Evolutionary conservation across 2,888 invertebrate species (phyloP).

Genomic region (Tetheella fluctuosa): DNA sequence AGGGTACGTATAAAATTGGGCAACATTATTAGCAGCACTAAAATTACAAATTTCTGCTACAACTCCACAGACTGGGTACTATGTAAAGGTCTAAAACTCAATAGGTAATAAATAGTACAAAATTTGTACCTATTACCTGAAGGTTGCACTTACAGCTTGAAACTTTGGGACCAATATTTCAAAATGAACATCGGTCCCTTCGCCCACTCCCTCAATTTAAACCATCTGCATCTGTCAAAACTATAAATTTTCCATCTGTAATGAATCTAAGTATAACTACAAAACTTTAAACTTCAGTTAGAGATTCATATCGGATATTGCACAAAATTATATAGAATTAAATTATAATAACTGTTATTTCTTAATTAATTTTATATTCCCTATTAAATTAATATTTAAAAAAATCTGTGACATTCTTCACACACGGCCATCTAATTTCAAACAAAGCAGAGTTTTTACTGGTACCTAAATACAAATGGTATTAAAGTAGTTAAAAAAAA

Average conservation of each 20-base stretch:
- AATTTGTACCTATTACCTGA: too few species aligned
- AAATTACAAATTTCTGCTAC: not conserved
- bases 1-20: too few species aligned
- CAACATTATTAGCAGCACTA: not conserved
- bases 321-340: not conserved
- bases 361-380: too few species aligned
- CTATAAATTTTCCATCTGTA: conserved; percentile 9
- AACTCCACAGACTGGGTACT: not conserved
- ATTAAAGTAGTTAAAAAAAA: too few species aligned
- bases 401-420: too few species aligned
- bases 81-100: not conserved
- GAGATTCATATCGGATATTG: not conserved
- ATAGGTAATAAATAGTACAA: not conserved
- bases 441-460: too few species aligned
- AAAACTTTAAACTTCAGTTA: not conserved
- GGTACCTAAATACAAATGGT: too few species aligned
- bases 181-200: conserved; percentile 16
- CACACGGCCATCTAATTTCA: too few species aligned
- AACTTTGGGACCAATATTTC: conserved; percentile 29
- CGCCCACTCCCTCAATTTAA: conserved; percentile 23
- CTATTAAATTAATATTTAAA: too few species aligned
- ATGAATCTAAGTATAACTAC: not conserved
- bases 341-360: not conserved
- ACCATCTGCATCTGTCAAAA: conserved; percentile 29
- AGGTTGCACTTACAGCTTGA: conserved; percentile 8